Conservation (phyloP, 2,888 invertebrate species). For the Thymelicus sylvestris region DNA sequence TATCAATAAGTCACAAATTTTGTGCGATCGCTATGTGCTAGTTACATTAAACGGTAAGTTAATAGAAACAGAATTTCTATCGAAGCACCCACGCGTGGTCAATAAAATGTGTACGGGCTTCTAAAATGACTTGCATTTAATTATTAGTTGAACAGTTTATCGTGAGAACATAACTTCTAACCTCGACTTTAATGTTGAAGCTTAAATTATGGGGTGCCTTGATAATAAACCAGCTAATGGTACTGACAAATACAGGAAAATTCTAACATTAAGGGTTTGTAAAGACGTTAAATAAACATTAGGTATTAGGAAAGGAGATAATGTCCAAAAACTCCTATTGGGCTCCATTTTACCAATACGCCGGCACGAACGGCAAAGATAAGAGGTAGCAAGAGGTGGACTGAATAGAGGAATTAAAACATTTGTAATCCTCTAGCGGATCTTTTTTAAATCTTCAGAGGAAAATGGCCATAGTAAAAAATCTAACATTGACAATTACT, state of each 20-base stretch:
- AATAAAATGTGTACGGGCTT: constrained; percentile 31
- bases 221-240: constrained; percentile 4
- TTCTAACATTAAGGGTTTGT: too few species aligned
- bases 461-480: too few species aligned
- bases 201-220: constrained; percentile 8
- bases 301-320: too few species aligned
- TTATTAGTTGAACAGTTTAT: constrained; percentile 27
- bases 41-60: constrained; percentile 29
- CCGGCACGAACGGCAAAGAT: too few species aligned
- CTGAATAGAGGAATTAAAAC: too few species aligned
- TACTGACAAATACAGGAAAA: neutral
- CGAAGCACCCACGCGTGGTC: constrained; percentile 26
- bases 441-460: too few species aligned
- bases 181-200: constrained; percentile 1
- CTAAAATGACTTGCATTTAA: constrained; percentile 33
- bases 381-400: too few species aligned
- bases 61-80: constrained; percentile 33
- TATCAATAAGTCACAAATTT: constrained; percentile 18
- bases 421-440: too few species aligned
- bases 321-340: too few species aligned
- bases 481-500: too few species aligned
- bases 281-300: too few species aligned
- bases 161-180: constrained; percentile 28
- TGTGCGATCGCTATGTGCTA: constrained; percentile 25
- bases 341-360: too few species aligned